Base-by-base conservation (phyloP, 2,797 vertebrate genomes). In the Botia almorhae region DNA sequence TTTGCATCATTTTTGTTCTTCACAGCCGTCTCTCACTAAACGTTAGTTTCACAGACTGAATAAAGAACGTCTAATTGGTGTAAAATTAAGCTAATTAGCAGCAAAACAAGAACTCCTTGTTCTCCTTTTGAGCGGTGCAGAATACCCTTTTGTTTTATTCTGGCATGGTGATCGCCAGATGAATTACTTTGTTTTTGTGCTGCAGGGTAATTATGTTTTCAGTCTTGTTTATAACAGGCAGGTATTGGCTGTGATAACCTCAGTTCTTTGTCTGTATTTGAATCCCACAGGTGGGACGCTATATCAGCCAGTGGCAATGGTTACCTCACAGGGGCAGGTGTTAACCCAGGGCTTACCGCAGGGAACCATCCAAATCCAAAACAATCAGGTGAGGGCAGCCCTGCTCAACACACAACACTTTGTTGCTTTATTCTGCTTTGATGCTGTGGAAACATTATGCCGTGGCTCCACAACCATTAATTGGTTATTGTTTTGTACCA, bases 241-340 rank as follows among this genome's bases (percentile, higher is more conserved):
- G 74, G 53, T 63, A 50, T n/a, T 58, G 39, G 63, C 39, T 86
- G 65, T 50, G 17, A 53, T 71, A 71, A 79, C 29, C 19, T 7
- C 69, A 36, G 63, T 56, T 87, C 90, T 84, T 89, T 85, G 78
- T 89, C 33, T 74, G 76, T 86, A 88, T 89, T 90, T 91, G 90
- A 87, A 91, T 91, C 87, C 83, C 88, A 53, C 85, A 99, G 97
- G 97, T 93, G 97, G 97, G 92, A 95, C 97, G 82, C 87, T 99
- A 93, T 99, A 99, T 95, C 97, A 99, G 93, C 97, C 98, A 0
- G 97, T 99, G 96, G 93, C 98, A 11, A 99, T 99, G 98, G 97
- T 99, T 94, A 99, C 97, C 83, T 97, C 98, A 69, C 98, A 99
- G 93, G 98, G 97, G 91, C 97, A 99, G 95, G 96, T 99, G 90